phyloP scores from a whole-genome alignment of 53 echinoderm and acorn worm species.

The Zoroaster sp. region DNA sequence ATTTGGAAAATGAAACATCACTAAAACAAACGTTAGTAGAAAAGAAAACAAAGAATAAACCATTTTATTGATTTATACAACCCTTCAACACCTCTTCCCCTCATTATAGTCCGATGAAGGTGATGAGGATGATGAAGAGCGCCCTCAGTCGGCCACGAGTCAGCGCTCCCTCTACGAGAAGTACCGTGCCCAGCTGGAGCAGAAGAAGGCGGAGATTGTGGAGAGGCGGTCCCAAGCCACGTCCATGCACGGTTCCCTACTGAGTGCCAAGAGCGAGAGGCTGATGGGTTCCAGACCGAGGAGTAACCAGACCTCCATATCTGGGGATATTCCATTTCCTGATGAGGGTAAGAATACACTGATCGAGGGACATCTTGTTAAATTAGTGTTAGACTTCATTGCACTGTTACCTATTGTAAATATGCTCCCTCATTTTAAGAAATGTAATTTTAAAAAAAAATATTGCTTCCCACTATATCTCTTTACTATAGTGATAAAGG shows the following conservation, averaged over 20 bases:
- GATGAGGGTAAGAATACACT: conserved; percentile 65
- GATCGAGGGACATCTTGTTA: not conserved
- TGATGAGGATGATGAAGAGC: conserved; percentile 65
- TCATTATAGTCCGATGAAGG: conserved; percentile 61
- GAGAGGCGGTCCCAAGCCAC: conserved; percentile 86
- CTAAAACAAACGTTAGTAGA: too few relatives aligned
- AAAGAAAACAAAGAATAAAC: not conserved
- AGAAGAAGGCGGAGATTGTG: conserved; percentile 77
- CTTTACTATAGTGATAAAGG: too few relatives aligned
- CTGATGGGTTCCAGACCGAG: conserved; percentile 42
- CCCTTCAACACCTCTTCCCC: not conserved
- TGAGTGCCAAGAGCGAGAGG: conserved; percentile 69
- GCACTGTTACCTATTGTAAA: not conserved
- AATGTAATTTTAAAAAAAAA: too few relatives aligned
- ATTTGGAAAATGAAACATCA: too few relatives aligned
- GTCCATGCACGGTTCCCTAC: conserved; percentile 95
- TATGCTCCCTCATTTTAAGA: too few relatives aligned
- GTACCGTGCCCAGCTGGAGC: conserved; percentile 87
- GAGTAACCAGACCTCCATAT: conserved; percentile 54
- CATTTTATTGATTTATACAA: not conserved
- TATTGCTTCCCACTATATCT: too few relatives aligned
- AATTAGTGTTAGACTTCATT: not conserved
- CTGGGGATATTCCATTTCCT: conserved; percentile 74
- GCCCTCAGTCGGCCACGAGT: conserved; percentile 81
- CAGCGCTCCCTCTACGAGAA: conserved; percentile 91